Base-by-base conservation (phyloP, 2,888 invertebrate species). In the Achlya flavicornis region DNA sequence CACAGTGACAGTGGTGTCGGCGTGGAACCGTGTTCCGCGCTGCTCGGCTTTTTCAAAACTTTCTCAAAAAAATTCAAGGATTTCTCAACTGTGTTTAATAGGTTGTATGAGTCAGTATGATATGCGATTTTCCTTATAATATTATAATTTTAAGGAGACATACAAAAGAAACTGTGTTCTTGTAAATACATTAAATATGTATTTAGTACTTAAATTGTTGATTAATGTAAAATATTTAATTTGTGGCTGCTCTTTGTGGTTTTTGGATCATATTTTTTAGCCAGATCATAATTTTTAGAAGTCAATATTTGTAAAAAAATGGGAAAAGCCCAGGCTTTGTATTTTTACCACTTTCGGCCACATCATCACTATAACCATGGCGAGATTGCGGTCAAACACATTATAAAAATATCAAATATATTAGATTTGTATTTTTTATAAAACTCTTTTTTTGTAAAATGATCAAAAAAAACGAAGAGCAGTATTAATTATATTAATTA, bases 181-280 rank as follows among this genome's bases (percentile, higher is more conserved):
- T 65, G 64, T 66, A 64, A 71, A 66, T 60, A 62, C 67, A 71
- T 73, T 73, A 71, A 73, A 64, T 65, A 61, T 67, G 57, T 65
- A 64, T 41, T 58, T 68, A 66, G 6, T 19, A 8, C 16, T 6
- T 48, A 53, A 48, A 53, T 53, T 53, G 53, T 53, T 53, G 53
- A 53, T 19, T 53, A 53, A 2, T 53, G 10, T 53, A 19, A 53
- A 4, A 19, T 4, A 16, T 48, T n/a, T 8, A 48, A 43, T 48
- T 48, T 48, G 1, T 16, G 16, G 48, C 48, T 48, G n/a, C 48
- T 48, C 48, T 48, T 48, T 53, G 19, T 53, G 16, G 19, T 19
- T 53, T 53, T 1, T 19, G 2, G 19, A 19, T 19, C 3, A 19
- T 26, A 26, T 46, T 46, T 46, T 46, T n/a, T 46, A 3, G n/a